Conservation (phyloP, 2,113 vertebrate species). For the Tyrannus savana region DNA sequence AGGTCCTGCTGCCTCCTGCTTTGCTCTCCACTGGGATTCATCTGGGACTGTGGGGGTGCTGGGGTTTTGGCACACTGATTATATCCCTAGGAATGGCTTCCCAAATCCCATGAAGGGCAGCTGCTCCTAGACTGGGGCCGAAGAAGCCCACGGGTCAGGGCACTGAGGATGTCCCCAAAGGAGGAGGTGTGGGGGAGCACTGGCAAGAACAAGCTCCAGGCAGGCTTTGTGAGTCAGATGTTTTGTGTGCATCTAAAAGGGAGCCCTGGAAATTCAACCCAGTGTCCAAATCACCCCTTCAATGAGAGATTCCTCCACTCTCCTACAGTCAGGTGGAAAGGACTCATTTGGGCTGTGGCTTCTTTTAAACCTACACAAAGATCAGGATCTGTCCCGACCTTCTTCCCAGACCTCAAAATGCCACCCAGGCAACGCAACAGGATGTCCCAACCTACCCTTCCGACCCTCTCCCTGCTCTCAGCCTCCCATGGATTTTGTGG, state of each 20-base stretch:
- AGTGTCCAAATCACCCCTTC: neutral
- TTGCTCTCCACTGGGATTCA: neutral
- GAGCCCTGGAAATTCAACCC: neutral
- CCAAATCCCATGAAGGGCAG: neutral
- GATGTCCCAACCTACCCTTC: neutral
- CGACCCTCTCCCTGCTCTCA: neutral
- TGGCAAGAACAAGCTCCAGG: neutral
- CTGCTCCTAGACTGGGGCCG: neutral
- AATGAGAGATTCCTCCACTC: neutral
- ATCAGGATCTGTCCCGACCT: neutral
- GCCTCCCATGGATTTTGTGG: fast-evolving
- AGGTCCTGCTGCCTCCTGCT: neutral
- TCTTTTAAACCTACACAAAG: neutral
- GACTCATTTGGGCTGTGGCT: fast-evolving
- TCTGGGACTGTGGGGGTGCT: too few species aligned
- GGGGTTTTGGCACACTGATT: neutral
- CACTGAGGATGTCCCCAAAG: neutral
- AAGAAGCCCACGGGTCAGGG: neutral
- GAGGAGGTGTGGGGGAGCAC: too few species aligned
- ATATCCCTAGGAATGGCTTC: neutral
- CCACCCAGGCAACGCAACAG: too few species aligned
- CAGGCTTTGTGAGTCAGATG: neutral
- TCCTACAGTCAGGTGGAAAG: neutral
- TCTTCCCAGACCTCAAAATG: neutral
- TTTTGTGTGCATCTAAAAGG: fast-evolving